These are phyloP conservation scores for Eurystomus gularis DNA, from an alignment of 2,113 vertebrate genomes.

Conservation along the genomic window DNA sequence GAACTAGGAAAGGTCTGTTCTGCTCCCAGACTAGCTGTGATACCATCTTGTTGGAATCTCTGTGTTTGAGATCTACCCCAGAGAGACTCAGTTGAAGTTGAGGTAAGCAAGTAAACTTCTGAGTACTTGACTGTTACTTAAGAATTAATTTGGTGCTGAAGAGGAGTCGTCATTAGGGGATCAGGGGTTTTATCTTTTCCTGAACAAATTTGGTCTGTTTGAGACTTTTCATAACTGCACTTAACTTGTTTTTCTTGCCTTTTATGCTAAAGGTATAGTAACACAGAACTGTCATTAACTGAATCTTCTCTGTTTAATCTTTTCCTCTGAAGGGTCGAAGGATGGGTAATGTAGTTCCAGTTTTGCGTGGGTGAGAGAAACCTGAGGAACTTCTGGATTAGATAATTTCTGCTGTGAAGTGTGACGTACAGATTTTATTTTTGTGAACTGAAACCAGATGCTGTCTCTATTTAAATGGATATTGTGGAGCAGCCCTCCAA, in stretches of 20 bases:
- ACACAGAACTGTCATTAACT: neutral
- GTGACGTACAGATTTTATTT: neutral
- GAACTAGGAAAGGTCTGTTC: neutral
- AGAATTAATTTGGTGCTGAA: neutral
- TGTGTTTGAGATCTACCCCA: neutral
- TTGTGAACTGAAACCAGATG: neutral
- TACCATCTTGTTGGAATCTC: conserved; percentile 15
- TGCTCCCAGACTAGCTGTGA: neutral
- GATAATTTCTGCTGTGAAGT: neutral
- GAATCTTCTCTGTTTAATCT: neutral
- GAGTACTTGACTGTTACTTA: neutral
- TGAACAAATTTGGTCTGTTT: neutral
- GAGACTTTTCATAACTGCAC: neutral
- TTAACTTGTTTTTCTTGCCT: neutral
- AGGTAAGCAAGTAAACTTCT: conserved; percentile 2
- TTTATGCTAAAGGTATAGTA: neutral
- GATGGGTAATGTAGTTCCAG: neutral
- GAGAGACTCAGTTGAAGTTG: neutral
- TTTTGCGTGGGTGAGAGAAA: neutral
- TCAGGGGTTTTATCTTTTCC: neutral
- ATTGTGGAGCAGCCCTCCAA: neutral
- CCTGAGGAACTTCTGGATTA: neutral
- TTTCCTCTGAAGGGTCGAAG: neutral
- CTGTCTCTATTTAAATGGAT: neutral
- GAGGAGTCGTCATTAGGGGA: neutral